A percentile compares a stretch with the other conserved stretches of the same genome.
phyloP scores from a whole-genome alignment of 64 coral and sea anemone species.

The Platygyra sinensis region DNA sequence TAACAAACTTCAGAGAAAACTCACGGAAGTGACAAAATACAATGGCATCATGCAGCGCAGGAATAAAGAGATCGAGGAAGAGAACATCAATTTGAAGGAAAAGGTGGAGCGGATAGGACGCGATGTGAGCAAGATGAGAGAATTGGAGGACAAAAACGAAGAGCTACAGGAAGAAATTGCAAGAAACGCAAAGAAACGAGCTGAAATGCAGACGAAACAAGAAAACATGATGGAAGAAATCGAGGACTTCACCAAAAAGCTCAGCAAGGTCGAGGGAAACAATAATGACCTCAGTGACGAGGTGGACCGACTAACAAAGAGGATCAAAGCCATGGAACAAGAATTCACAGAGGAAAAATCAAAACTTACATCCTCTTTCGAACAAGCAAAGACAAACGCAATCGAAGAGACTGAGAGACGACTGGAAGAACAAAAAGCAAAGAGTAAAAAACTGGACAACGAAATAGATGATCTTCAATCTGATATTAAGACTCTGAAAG shows the following conservation, averaged over 20 bases:
- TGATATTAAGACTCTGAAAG: conserved; percentile 49
- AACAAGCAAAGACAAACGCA: conserved; percentile 36
- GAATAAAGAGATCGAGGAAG: conserved; percentile 54
- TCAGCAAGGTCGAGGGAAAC: conserved; percentile 43
- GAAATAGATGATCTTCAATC: conserved; percentile 38
- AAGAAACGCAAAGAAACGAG: conserved; percentile 39
- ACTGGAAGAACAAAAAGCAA: conserved; percentile 51
- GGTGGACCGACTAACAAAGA: conserved; percentile 36
- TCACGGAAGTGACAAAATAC: not conserved
- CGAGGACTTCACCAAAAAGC: conserved; percentile 47
- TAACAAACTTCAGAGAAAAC: conserved; percentile 12
- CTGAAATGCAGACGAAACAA: conserved; percentile 55
- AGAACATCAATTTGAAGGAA: conserved; percentile 52
- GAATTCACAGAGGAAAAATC: conserved; percentile 49
- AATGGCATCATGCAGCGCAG: conserved; percentile 33
- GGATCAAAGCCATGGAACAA: conserved; percentile 58
- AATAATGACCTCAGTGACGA: conserved; percentile 48
- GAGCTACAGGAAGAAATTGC: conserved; percentile 64
- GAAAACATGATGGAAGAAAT: conserved; percentile 52
- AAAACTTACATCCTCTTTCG: conserved; percentile 24
- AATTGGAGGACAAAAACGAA: conserved; percentile 63
- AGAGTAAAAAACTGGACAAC: conserved; percentile 43
- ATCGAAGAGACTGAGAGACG: conserved; percentile 27
- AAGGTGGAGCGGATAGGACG: conserved; percentile 45
- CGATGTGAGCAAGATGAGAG: conserved; percentile 50